Conservation (phyloP, 2,888 invertebrate species). For the Mechanitis messenoides region DNA sequence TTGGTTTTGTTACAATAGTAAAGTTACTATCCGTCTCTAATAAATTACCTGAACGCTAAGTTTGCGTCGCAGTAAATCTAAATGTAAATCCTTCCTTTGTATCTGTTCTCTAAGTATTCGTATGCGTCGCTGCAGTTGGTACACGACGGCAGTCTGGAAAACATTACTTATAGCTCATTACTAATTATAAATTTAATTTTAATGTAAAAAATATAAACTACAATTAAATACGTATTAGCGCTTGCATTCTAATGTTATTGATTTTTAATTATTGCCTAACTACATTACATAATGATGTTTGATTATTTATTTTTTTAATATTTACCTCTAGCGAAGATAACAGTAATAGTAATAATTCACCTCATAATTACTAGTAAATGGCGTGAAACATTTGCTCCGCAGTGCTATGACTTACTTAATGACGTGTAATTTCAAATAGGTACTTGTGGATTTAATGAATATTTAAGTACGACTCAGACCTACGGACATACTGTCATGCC, state of each 20-base stretch:
- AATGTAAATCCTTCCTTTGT: constrained; percentile 92
- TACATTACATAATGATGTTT: constrained; percentile 13
- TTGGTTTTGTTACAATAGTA: too few species aligned
- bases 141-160: constrained; percentile 87
- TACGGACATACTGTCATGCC: constrained; percentile 46
- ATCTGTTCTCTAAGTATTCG: constrained; percentile 92
- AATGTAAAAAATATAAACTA: not conserved
- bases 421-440: constrained; percentile 30
- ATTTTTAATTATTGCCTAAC: constrained; percentile 6
- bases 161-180: not conserved
- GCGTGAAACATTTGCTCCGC: constrained; percentile 28
- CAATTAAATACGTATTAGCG: constrained; percentile 5
- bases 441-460: constrained; percentile 36
- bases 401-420: constrained; percentile 32
- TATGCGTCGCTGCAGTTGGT: constrained; percentile 91
- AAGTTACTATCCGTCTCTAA: not conserved
- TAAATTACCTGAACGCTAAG: constrained; percentile 84
- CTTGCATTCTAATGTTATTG: constrained; percentile 1
- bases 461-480: constrained; percentile 29
- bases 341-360: constrained; percentile 14
- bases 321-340: constrained; percentile 5
- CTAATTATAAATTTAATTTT: not conserved
- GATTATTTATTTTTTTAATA: not conserved
- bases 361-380: constrained; percentile 29
- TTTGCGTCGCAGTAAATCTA: constrained; percentile 92